Percentiles rank a stretch among this genome's conserved stretches.
Conservation (phyloP, 2,888 invertebrate species). For the Physocephala rufipes region DNA sequence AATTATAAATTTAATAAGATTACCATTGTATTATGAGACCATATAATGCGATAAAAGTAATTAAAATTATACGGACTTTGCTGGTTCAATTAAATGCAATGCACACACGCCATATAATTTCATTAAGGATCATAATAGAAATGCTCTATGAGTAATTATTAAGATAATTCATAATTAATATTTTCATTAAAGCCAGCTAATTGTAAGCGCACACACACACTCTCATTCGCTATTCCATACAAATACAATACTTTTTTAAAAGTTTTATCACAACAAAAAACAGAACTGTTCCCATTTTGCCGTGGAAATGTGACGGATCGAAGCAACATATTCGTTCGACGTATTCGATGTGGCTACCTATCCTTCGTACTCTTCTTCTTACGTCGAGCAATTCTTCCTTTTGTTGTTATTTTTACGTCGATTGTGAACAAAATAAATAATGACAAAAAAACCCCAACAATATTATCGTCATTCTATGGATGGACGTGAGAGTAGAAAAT, state of each 20-base stretch:
- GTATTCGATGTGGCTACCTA: not conserved
- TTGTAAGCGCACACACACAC: slow-evolving; percentile 18
- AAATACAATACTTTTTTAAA: not conserved
- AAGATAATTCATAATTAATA: slow-evolving; percentile 32
- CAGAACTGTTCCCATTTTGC: no score
- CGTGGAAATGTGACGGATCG: not conserved
- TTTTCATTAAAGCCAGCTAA: slow-evolving; percentile 18
- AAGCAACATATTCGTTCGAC: no score
- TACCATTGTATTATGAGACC: no score
- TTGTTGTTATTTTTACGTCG: not conserved
- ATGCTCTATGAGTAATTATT: slow-evolving; percentile 3
- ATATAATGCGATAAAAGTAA: not conserved
- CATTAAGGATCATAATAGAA: not conserved
- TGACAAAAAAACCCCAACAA: no score
- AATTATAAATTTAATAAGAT: no score
- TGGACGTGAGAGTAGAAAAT: no score
- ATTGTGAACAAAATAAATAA: no score
- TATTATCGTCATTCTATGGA: no score
- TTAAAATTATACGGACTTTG: not conserved
- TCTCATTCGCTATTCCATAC: not conserved
- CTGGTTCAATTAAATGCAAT: not conserved
- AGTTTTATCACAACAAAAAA: no score
- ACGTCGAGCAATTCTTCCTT: not conserved
- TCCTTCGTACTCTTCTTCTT: not conserved
- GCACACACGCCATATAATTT: not conserved